Percentiles rank a stretch among this genome's conserved stretches.
phyloP scores from a whole-genome alignment of 2,797 vertebrate genomes.

The Florisuga fusca region DNA sequence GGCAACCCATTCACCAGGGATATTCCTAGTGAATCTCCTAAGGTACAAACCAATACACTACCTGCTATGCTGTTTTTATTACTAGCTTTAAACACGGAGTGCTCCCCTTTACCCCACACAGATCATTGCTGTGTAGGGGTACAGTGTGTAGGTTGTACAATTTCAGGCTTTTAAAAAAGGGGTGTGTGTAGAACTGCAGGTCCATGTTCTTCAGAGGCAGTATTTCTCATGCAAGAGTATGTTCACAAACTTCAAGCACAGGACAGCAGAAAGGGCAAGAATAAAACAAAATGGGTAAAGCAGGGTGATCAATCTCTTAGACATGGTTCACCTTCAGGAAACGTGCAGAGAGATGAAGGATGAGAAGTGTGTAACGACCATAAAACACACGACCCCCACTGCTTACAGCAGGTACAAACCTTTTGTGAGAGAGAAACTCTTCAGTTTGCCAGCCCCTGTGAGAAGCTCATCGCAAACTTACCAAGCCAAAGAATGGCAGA shows the following conservation, averaged over 20 bases:
- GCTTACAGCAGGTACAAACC: not conserved
- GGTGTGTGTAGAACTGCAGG: accelerated
- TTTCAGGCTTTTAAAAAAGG: not conserved
- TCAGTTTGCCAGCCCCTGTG: not conserved
- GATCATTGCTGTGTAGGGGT: not conserved
- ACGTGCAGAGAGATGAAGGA: not conserved
- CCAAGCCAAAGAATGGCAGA: not conserved
- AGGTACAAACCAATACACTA: not conserved
- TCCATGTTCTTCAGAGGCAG: not conserved
- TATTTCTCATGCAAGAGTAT: not conserved
- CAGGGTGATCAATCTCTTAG: not conserved
- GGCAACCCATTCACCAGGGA: too few species aligned
- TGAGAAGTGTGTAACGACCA: not conserved
- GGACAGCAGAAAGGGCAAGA: not conserved
- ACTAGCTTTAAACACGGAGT: not conserved
- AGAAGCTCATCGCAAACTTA: not conserved
- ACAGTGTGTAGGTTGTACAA: too few species aligned
- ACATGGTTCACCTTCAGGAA: not conserved
- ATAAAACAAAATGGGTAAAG: not conserved
- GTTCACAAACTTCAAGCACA: not conserved
- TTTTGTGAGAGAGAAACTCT: not conserved
- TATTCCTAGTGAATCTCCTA: too few species aligned
- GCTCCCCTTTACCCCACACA: not conserved
- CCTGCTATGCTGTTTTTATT: not conserved
- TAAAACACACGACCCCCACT: not conserved